phyloP scores from a whole-genome alignment of 2,797 vertebrate species.

The Cyprinella venusta region DNA sequence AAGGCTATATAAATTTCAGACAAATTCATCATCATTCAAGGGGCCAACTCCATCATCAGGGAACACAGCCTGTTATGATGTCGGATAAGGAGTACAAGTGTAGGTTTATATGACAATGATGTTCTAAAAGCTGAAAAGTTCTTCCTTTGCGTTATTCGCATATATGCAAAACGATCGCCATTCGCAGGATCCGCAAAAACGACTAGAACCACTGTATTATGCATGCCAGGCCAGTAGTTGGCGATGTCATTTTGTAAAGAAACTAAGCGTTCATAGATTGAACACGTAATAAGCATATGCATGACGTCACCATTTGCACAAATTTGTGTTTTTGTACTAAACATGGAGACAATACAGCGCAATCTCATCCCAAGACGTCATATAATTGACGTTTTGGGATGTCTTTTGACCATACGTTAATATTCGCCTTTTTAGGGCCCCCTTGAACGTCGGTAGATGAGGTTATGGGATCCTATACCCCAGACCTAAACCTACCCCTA shows the following conservation, averaged over 20 bases:
- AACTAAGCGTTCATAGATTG: not conserved
- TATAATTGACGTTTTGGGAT: too few species aligned
- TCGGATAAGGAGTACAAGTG: slow-evolving; percentile 18
- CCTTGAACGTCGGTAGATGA: too few species aligned
- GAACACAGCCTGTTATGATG: slow-evolving; percentile 26
- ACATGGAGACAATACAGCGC: too few species aligned
- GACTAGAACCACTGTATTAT: not conserved
- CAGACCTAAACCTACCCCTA: too few species aligned
- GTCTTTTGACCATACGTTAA: too few species aligned
- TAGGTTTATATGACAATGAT: not conserved
- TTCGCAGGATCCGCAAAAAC: not conserved
- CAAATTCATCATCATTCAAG: slow-evolving; percentile 47
- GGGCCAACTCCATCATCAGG: slow-evolving; percentile 39
- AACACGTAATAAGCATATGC: too few species aligned
- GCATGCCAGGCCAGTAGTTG: not conserved
- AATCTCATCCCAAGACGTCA: too few species aligned
- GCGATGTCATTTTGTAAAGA: not conserved
- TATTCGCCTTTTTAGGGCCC: too few species aligned
- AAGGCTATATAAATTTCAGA: slow-evolving; percentile 49
- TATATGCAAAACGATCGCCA: not conserved
- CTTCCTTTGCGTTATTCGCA: not conserved
- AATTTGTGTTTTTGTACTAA: too few species aligned
- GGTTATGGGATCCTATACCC: too few species aligned
- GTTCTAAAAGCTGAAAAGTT: not conserved
- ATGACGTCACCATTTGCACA: too few species aligned